phyloP scores from a whole-genome alignment of 2,888 invertebrate species.

The Caenorhabditis doughertyi region DNA sequence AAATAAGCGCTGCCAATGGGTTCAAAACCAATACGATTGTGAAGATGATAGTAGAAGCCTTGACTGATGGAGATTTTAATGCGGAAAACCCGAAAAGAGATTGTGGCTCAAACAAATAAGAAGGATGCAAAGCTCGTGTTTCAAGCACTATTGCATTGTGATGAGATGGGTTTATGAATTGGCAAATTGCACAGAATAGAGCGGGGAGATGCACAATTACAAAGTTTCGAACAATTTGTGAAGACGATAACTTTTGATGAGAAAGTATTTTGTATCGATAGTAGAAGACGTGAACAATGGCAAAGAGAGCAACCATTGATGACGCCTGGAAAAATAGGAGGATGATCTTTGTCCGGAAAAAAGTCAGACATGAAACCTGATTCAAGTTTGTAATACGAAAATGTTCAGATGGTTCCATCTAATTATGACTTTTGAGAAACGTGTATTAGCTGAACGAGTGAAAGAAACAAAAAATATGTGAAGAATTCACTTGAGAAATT shows the following conservation, averaged over 20 bases:
- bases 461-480: too few relatives aligned
- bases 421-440: neutral
- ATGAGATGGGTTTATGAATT: slow-evolving; percentile 59
- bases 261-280: slow-evolving; percentile 59
- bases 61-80: slow-evolving; percentile 37
- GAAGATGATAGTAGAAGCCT: slow-evolving; percentile 54
- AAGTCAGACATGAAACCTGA: slow-evolving; percentile 1
- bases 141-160: slow-evolving; percentile 46
- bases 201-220: slow-evolving; percentile 51
- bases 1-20: slow-evolving; percentile 49
- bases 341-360: neutral
- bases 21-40: slow-evolving; percentile 44
- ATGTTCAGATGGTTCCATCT: neutral
- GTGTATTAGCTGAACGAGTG: too few relatives aligned
- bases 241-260: slow-evolving; percentile 36
- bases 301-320: slow-evolving; percentile 56
- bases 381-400: slow-evolving; percentile 1
- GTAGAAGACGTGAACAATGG: slow-evolving; percentile 59
- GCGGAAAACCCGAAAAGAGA: slow-evolving; percentile 55
- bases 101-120: slow-evolving; percentile 21
- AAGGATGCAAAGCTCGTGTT: slow-evolving; percentile 30
- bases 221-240: slow-evolving; percentile 51
- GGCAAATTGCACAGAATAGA: slow-evolving; percentile 53
- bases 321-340: slow-evolving; percentile 46
- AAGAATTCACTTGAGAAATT: too few relatives aligned